A percentile compares a stretch with the other conserved stretches of the same genome.
Evolutionary conservation across 2,888 invertebrate genomes (phyloP).

Genomic region (Aquatica leii): DNA sequence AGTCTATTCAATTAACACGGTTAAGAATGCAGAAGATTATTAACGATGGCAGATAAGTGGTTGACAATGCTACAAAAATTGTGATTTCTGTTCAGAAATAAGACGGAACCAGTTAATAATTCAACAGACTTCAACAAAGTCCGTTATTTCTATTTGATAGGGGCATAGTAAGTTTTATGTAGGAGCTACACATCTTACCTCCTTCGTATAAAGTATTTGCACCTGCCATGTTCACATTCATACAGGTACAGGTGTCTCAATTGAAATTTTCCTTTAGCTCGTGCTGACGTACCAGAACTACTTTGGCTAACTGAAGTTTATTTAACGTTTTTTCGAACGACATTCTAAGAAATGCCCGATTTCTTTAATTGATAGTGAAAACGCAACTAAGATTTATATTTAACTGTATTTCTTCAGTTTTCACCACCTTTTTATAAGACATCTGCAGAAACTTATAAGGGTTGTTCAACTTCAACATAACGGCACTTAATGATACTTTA

Average conservation of each 20-base stretch:
- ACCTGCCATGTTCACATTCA: conserved; percentile 47
- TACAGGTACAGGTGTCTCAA: conserved; percentile 47
- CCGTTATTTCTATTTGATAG: conserved; percentile 23
- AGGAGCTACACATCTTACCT: conserved; percentile 27
- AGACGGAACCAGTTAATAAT: too few relatives aligned
- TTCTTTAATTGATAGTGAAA: not conserved
- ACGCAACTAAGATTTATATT: not conserved
- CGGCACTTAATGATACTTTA: conserved; percentile 47
- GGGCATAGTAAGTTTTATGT: conserved; percentile 30
- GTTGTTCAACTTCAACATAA: conserved; percentile 58
- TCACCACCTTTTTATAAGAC: conserved; percentile 14
- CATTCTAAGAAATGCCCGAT: not conserved
- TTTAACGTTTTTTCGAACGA: not conserved
- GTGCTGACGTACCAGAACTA: conserved; percentile 18
- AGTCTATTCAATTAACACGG: too few relatives aligned
- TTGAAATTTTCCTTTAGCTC: conserved; percentile 27
- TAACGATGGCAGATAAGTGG: too few relatives aligned
- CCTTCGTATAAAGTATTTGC: conserved; percentile 40
- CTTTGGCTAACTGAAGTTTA: conserved; percentile 3
- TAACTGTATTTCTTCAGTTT: not conserved
- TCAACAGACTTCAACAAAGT: not conserved
- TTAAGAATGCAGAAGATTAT: too few relatives aligned
- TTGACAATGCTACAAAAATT: too few relatives aligned
- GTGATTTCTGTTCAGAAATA: too few relatives aligned
- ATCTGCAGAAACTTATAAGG: conserved; percentile 46